Base-by-base conservation (phyloP, 2,888 invertebrate genomes). In the Limenitis camilla region DNA sequence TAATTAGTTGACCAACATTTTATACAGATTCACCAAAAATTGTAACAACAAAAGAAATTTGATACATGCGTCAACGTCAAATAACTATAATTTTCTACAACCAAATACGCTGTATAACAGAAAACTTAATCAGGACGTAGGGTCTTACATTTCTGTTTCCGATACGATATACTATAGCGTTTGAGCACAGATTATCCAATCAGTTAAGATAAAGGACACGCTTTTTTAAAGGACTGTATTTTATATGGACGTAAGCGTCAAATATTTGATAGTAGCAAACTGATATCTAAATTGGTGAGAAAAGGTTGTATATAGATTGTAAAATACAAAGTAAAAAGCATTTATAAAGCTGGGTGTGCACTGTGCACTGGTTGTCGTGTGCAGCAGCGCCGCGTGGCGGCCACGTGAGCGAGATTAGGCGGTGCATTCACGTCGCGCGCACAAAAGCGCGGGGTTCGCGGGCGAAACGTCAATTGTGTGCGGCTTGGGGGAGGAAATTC, bases 161-260 rank as follows among this genome's bases (percentile, higher is more conserved):
- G 86, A 86, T 86, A 85, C 82, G 78, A 72, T 76, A 81, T 80
- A 78, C 77, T 79, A 79, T 83, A 80, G 68, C 84, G 72, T 85
- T 86, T 85, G 85, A 86, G 76, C 75, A 84, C 81, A 86, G 86
- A 87, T 87, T 87, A 87, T 84, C 86, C 86, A 87, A 87, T 87
- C 87, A 86, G 87, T 84, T 84, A 86, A 85, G 86, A 86, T 86
- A 87, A 85, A 83, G 78, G 81, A 81, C 81, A 84, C 83, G 83
- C 81, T 85, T 86, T 84, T 85, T 86, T 55, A 58, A 40, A 52
- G 9, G 6, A 53, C 55, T 61, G 64, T 71, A 69, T 67, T 66
- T 60, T 48, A 54, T 59, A 67, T 2, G 68, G 33, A 36, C 54
- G 33, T 72, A 74, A 65, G 61, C 72, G 75, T 71, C 78, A 72